Evolutionary conservation across 2,113 vertebrate genomes (phyloP), one percentile per base, ranked within the genome.

Genomic region (Ancistrus triradiatus): DNA sequence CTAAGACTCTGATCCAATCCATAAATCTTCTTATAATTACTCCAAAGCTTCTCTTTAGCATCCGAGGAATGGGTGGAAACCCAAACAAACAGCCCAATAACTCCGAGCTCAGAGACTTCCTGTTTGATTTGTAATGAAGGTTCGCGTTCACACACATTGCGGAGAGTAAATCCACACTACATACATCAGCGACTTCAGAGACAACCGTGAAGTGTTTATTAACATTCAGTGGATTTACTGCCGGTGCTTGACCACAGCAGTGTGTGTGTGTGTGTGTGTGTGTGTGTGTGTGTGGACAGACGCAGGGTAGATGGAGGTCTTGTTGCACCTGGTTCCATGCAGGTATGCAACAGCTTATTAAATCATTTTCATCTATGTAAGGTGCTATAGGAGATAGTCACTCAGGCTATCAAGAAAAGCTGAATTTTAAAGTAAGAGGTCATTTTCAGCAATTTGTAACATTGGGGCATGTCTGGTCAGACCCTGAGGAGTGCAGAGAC

Each of bases 61-160:
- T 42, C 10, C 7, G 13, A 40, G 48, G 25, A 51, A 56, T 56
- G 52, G 14, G 31, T 25, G 7, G 19, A 17, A 25, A 37, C 31
- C 28, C 25, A n/a, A 49, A 38, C 59, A 61, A 62, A 62, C 59
- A 38, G 31, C 49, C 31, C 46, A 7, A 25, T 18, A 50, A 37
- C 31, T 37, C 44, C 17, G 22, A 3, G 14, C 28, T 21, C 28
- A n/a, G n/a, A 62, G 33, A 51, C 15, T 51, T 51, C 33, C 31
- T 38, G 44, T 19, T 17, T 63, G 48, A 50, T 25, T 13, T n/a
- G 49, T 24, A 62, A 18, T 14, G 17, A 7, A 14, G 11, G 59
- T 37, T 5, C 18, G 7, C 1, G 7, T 24, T 51, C 35, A 6
- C 8, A 22, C 21, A 6, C 5, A 8, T 11, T 3, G 4, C 7